Percentiles rank a stretch among this genome's conserved stretches.
Evolutionary conservation across 1,140 invertebrate species (phyloP).

Genomic region (Lordiphosa clarofinis): DNA sequence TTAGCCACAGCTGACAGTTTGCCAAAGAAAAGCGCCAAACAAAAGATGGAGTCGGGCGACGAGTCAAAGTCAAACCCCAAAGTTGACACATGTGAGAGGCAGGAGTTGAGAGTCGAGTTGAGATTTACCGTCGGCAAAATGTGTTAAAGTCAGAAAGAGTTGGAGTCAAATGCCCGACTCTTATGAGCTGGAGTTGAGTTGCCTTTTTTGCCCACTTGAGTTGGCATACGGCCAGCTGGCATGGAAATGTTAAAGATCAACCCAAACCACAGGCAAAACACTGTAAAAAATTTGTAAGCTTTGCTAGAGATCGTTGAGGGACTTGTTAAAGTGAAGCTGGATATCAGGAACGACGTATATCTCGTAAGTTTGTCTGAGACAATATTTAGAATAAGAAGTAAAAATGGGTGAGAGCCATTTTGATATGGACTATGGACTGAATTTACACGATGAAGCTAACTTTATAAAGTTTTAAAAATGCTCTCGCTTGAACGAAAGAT

Average conservation of each 20-base stretch:
- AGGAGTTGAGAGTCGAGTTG: conserved; percentile 25
- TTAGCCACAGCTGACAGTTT: conserved; percentile 76
- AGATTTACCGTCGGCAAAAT: conserved; percentile 27
- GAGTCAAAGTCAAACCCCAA: conserved; percentile 21
- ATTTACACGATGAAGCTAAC: too few species aligned
- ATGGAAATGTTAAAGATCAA: conserved; percentile 23
- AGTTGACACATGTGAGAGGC: conserved; percentile 44
- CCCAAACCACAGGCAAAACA: conserved; percentile 19
- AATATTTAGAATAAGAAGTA: too few species aligned
- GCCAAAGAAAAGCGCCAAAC: conserved; percentile 60
- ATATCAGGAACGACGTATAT: too few species aligned
- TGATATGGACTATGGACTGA: too few species aligned
- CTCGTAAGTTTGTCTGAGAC: too few species aligned
- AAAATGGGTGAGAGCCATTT: too few species aligned
- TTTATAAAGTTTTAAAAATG: too few species aligned
- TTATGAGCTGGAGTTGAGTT: conserved; percentile 46
- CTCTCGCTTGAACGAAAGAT: too few species aligned
- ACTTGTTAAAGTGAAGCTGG: too few species aligned
- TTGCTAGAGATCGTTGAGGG: too few species aligned
- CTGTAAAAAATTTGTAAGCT: conserved; percentile 9
- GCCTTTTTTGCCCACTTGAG: conserved; percentile 59
- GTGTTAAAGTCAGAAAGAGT: neutral
- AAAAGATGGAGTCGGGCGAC: conserved; percentile 15
- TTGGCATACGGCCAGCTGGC: conserved; percentile 71
- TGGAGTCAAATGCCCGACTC: conserved; percentile 9